Percentiles rank a stretch among this genome's conserved stretches.
Conservation (phyloP, 2,888 invertebrate genomes). For the Girardia tigrina region DNA sequence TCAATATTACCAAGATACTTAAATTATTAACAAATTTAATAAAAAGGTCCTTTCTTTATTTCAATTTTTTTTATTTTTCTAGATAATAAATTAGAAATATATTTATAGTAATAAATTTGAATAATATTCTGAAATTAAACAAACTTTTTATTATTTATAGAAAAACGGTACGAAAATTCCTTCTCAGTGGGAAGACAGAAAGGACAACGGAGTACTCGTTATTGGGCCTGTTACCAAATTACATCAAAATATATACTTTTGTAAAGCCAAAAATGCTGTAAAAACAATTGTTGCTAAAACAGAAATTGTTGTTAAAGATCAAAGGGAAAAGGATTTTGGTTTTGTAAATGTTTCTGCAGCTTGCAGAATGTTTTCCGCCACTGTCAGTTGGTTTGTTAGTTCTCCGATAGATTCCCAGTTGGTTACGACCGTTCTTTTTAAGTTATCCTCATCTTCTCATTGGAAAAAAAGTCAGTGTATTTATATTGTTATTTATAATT, state of each 20-base stretch:
- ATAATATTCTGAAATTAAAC: no score
- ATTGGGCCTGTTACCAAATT: background rate
- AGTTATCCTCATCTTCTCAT: background rate
- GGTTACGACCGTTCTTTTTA: background rate
- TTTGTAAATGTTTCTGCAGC: background rate
- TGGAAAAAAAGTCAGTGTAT: background rate
- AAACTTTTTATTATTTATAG: no score
- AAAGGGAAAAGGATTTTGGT: background rate
- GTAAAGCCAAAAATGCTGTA: background rate
- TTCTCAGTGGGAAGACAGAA: background rate
- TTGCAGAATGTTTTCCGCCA: background rate
- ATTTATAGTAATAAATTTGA: no score
- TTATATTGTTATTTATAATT: background rate
- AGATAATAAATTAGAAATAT: no score
- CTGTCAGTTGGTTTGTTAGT: background rate
- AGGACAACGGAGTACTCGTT: background rate
- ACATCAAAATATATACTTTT: background rate
- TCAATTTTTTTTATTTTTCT: no score
- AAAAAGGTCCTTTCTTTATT: no score
- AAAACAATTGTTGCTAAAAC: background rate
- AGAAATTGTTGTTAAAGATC: background rate
- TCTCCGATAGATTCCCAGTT: background rate
- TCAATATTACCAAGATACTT: no score
- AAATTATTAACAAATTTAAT: no score
- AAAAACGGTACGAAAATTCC: background rate